phyloP scores from a whole-genome alignment of 53 echinoderm and acorn worm genomes.

The Holothuria leucospilota region DNA sequence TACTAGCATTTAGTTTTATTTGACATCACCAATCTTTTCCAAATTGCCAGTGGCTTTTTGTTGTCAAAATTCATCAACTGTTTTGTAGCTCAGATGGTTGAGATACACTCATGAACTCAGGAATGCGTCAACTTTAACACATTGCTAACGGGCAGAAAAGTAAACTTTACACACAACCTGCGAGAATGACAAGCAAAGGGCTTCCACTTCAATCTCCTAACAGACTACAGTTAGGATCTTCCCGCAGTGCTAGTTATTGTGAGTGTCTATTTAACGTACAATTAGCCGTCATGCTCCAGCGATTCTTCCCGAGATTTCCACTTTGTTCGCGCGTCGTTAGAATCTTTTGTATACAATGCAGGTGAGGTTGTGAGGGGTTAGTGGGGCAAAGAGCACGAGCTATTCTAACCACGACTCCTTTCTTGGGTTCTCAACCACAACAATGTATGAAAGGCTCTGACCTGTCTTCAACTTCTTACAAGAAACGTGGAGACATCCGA shows the following conservation, averaged over 20 bases:
- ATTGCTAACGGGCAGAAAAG: slow-evolving; percentile 16
- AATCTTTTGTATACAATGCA: too few relatives aligned
- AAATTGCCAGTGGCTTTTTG: too few relatives aligned
- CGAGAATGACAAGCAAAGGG: background rate
- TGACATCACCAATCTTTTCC: too few relatives aligned
- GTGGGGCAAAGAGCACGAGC: slow-evolving; percentile 4
- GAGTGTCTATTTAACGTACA: background rate
- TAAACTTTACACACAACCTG: background rate
- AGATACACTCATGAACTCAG: background rate
- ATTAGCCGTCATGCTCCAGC: slow-evolving; percentile 4
- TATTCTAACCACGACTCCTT: background rate
- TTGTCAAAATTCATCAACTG: too few relatives aligned
- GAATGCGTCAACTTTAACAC: slow-evolving; percentile 20
- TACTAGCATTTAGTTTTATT: too few relatives aligned
- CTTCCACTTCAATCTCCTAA: background rate
- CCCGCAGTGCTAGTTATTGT: too few relatives aligned
- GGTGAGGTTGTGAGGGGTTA: slow-evolving; percentile 5
- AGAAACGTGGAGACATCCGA: too few relatives aligned
- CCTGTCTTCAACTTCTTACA: too few relatives aligned
- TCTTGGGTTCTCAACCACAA: too few relatives aligned
- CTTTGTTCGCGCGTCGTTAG: background rate
- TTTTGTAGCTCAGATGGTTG: too few relatives aligned
- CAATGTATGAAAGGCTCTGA: too few relatives aligned
- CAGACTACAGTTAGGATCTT: too few relatives aligned
- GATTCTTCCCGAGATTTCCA: background rate